Base-by-base conservation (phyloP, 2,113 vertebrate species). In the Terrapene triunguis region DNA sequence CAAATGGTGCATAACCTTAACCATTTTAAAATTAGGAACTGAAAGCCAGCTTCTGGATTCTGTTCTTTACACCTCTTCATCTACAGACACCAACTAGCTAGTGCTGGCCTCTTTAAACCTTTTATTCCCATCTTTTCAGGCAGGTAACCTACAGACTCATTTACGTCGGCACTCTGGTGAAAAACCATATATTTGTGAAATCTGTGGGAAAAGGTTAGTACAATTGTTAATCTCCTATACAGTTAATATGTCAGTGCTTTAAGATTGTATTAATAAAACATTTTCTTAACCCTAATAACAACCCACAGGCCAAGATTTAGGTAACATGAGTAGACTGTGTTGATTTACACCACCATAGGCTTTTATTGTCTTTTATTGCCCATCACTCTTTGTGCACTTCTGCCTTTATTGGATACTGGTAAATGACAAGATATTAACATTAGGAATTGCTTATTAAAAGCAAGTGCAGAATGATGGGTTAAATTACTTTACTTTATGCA, bases 101-200 rank as follows among this genome's bases (percentile, higher is more conserved):
- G 9, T 65, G 93, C 54, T 85, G 44, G 6, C 27, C 25, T 89
- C 83, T 69, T 90, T 79, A 95, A 91, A 81, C 57, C 38, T 72
- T 95, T 79, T 89, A 92, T 96, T 80, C 4, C 89, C 95, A 24
- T 96, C 55, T 95, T 94, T 86, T 80, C 96, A 99, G 99, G 99
- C 99, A 74, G 99, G 99, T 65, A 99, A 99, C 97, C 98, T 99
- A 89, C 99, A 99, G 97, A 99, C 99, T 72, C 99, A 99, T 97
- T 97, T 99, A 89, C 98, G 99, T 19, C 98, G 99, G 59, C 99
- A 99, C 94, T 99, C 99, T 78, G 99, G 99, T 94, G 99, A 99
- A 87, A 99, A 99, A 88, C 99, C 99, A 0, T 99, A 99, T 97
- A 99, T 99, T 95, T 99, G 99, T 98, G 99, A 99, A 95, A 98